These are phyloP conservation scores for Hemistola chrysoprasaria DNA, from an alignment of 2,888 invertebrate genomes.

Conservation along the genomic window DNA sequence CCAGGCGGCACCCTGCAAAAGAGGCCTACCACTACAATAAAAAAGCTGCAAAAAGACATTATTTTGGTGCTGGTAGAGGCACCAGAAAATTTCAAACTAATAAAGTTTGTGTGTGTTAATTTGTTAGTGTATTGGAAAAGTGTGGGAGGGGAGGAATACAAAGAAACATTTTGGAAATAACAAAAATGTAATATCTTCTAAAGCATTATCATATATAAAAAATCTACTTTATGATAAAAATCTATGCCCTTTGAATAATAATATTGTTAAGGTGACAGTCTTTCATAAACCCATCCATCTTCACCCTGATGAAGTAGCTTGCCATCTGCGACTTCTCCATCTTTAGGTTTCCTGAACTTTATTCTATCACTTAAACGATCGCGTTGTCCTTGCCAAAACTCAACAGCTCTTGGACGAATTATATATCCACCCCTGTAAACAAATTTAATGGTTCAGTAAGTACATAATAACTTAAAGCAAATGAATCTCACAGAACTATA, in stretches of 20 bases:
- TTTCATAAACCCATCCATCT: slow-evolving; percentile 95
- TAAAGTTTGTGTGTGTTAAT: slow-evolving; percentile 77
- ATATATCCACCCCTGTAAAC: slow-evolving; percentile 95
- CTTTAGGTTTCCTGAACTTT: slow-evolving; percentile 85
- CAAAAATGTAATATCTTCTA: too few relatives aligned
- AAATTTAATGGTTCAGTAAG: neutral
- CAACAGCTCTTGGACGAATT: slow-evolving; percentile 90
- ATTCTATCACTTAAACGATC: slow-evolving; percentile 98
- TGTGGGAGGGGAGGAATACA: slow-evolving; percentile 83
- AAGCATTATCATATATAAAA: too few relatives aligned
- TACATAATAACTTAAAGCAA: too few relatives aligned
- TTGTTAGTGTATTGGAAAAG: slow-evolving; percentile 84
- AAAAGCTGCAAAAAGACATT: slow-evolving; percentile 95
- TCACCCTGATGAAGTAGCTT: slow-evolving; percentile 87
- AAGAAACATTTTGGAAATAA: slow-evolving; percentile 84
- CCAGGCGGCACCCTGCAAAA: too few relatives aligned
- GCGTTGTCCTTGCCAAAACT: slow-evolving; percentile 99
- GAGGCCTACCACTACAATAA: too few relatives aligned
- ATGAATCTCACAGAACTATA: too few relatives aligned
- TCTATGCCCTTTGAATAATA: too few relatives aligned
- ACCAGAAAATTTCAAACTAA: slow-evolving; percentile 88
- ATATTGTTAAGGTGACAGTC: slow-evolving; percentile 90
- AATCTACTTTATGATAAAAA: slow-evolving; percentile 13
- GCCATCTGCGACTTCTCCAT: slow-evolving; percentile 85
- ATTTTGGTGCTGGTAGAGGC: slow-evolving; percentile 98